Evolutionary conservation across 2,113 vertebrate genomes (phyloP).

Genomic region (Paramormyrops kingsleyae): DNA sequence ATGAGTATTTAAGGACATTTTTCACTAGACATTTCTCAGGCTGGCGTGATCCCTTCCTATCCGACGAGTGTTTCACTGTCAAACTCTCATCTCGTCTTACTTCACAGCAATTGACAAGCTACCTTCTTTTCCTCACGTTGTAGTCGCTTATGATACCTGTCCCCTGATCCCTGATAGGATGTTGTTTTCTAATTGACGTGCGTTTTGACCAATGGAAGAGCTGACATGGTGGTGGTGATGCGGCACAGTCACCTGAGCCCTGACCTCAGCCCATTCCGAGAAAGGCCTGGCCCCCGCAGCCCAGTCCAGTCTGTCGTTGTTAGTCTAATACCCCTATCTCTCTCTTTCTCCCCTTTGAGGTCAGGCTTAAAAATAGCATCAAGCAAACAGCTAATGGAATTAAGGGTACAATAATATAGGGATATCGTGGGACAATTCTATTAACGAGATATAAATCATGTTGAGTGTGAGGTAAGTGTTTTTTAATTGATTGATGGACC

Average conservation of each 20-base stretch:
- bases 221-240: background rate
- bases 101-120: background rate
- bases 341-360: conserved; percentile 65
- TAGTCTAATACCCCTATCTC: conserved; percentile 69
- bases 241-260: conserved; percentile 43
- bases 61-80: background rate
- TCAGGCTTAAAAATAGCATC: conserved; percentile 88
- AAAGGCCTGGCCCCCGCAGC: conserved; percentile 58
- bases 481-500: conserved; percentile 99
- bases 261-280: conserved; percentile 80
- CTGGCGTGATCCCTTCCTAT: background rate
- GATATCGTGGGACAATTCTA: conserved; percentile 99
- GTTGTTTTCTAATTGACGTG: background rate
- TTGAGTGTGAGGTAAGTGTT: conserved; percentile 99
- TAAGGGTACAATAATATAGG: conserved; percentile 97
- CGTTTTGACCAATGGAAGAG: background rate
- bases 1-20: conserved; percentile 51
- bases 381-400: conserved; percentile 97
- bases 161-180: background rate
- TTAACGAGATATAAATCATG: conserved; percentile 99
- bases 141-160: background rate
- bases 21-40: background rate
- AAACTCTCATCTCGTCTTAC: background rate
- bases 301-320: conserved; percentile 59
- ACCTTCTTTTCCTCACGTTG: background rate